Evolutionary conservation across 1,140 invertebrate genomes (phyloP).

Genomic region (Scaptomyza pallida): DNA sequence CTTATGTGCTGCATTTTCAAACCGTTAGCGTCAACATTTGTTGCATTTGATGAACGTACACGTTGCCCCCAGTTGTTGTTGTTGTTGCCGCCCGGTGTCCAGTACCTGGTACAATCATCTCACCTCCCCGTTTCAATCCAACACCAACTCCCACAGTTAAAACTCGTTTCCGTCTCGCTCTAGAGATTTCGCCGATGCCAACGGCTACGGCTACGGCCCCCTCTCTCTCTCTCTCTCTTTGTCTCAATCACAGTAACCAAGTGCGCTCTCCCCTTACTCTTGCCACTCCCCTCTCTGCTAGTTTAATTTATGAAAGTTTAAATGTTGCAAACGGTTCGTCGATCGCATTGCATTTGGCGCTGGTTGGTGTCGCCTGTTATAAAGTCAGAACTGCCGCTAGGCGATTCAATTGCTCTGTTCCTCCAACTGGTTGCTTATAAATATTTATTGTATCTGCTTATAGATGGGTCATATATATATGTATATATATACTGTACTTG

Average conservation of each 20-base stretch:
- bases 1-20: conserved; percentile 67
- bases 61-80: background rate
- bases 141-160: too few species aligned
- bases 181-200: conserved; percentile 61
- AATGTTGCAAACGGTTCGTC: conserved; percentile 55
- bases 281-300: background rate
- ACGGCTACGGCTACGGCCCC: conserved; percentile 34
- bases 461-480: conserved; percentile 27
- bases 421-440: conserved; percentile 75
- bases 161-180: conserved; percentile 64
- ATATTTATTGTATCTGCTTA: conserved; percentile 72
- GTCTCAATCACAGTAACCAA: conserved; percentile 15
- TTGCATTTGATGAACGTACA: conserved; percentile 64
- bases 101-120: conserved; percentile 21
- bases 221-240: conserved; percentile 22
- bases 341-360: conserved; percentile 67
- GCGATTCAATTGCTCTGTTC: conserved; percentile 28
- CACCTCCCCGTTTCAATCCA: background rate
- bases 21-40: conserved; percentile 72
- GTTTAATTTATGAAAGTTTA: conserved; percentile 81
- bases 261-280: background rate
- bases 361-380: conserved; percentile 68
- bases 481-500: too few species aligned
- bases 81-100: conserved; percentile 25
- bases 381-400: conserved; percentile 79